Base-by-base conservation (phyloP, 2,797 vertebrate genomes). In the Falco columbarius region DNA sequence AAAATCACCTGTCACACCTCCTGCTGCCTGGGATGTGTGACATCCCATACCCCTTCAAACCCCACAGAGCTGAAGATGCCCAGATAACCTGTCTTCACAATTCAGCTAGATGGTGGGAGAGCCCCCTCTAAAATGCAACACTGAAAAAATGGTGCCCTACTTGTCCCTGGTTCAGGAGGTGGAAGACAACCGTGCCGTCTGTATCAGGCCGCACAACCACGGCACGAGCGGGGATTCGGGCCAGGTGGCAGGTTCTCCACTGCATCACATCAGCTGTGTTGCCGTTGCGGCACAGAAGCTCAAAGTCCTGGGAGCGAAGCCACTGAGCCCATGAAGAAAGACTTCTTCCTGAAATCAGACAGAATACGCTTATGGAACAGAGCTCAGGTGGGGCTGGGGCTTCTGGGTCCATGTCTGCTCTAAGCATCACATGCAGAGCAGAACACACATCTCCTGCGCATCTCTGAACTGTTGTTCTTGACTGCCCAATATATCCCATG, bases 261-360 rank as follows among this genome's bases (percentile, higher is more conserved):
- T 98, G 94, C 0, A 81, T 97, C 75, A 99, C 97, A 0, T 97
- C 91, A 1, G 98, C 98, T 26, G 95, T 98, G 56, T 81, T 97
- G 49, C 99, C 99, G 0, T 99, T 97, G 2, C 96, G 98, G 73
- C 99, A 99, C 93, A 99, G 85, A 51, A 99, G 98, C 96, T 99
- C 81, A 29, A 98, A 99, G 93, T 99, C 98, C 2, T 32, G 27
- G 3, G 99, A 98, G 7, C 24, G 46, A 67, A 99, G 96, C 1
- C 0, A 0, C 12, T 10, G 6, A 8, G 98, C 98, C 99, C 99
- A 99, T 0, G 5, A 49, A 9, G 87, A 12, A 6, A 97, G 93
- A 14, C 98, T 98, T 4, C 14, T 70, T 70, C 98, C 99, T 99
- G 97, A 6, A 95, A 95, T 12, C 51, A 84, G 44, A 77, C 52